These are phyloP conservation scores for Heliconius congener DNA, from an alignment of 1,140 invertebrate genomes.

Conservation along the genomic window DNA sequence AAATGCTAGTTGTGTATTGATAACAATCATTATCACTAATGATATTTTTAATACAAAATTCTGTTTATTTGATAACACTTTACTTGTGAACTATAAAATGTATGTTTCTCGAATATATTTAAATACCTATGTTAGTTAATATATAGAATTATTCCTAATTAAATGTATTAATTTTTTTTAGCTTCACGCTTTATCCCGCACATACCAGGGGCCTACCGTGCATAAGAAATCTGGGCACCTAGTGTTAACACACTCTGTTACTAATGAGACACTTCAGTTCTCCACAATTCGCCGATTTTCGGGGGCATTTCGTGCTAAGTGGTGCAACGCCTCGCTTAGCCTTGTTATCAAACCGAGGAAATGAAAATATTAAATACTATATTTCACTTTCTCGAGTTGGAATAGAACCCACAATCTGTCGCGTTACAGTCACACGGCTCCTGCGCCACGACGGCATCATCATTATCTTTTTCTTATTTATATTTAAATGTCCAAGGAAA, in stretches of 20 bases:
- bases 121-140: background rate
- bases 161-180: background rate
- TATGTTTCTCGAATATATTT: background rate
- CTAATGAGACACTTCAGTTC: background rate
- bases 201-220: too few species aligned
- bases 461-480: too few species aligned
- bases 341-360: background rate
- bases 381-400: background rate
- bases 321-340: background rate
- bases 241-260: background rate
- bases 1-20: background rate
- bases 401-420: background rate
- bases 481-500: too few species aligned
- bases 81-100: background rate
- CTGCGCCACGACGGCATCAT: too few species aligned
- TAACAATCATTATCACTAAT: background rate
- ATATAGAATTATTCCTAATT: background rate
- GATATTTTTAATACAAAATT: constrained; percentile 20
- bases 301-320: background rate
- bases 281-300: background rate
- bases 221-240: background rate
- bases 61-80: background rate
- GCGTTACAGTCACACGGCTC: too few species aligned
- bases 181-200: background rate
- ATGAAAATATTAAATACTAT: too few species aligned